Conservation (phyloP, 2,113 vertebrate genomes). For the Chlorodrepanis virens region DNA sequence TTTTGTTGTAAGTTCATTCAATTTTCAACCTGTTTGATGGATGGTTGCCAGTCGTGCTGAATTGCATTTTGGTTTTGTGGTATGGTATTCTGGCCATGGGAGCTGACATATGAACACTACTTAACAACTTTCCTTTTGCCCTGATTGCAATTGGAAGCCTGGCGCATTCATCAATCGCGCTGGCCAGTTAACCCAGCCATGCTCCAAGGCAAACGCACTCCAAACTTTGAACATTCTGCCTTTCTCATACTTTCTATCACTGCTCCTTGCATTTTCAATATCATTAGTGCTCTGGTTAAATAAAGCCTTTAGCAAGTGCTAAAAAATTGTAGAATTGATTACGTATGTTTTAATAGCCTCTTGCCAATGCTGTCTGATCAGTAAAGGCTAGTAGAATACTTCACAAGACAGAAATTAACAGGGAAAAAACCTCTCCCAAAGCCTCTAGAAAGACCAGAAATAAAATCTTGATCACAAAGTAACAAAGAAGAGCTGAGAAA, state of each 20-base stretch:
- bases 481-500: neutral
- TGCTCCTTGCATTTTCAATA: conserved; percentile 10
- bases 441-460: neutral
- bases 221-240: neutral
- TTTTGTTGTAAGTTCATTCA: conserved; percentile 56
- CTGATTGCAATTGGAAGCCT: conserved; percentile 1
- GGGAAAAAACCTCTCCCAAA: accelerated
- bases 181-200: neutral
- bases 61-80: conserved; percentile 21
- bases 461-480: neutral
- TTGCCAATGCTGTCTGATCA: neutral
- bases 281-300: conserved; percentile 30
- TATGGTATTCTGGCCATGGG: neutral
- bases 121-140: conserved; percentile 54
- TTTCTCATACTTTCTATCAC: neutral
- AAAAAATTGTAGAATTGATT: conserved; percentile 40
- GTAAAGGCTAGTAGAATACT: neutral
- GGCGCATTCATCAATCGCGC: conserved; percentile 18
- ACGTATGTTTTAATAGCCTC: conserved; percentile 1
- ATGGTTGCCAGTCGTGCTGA: conserved; percentile 36
- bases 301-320: conserved; percentile 32
- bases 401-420: neutral
- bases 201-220: conserved; percentile 26
- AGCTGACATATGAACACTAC: conserved; percentile 34
- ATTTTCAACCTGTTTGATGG: conserved; percentile 64